A percentile compares a stretch with the other conserved stretches of the same genome.
These are phyloP conservation scores for Phallusia fumigata DNA, from an alignment of 23 tunicate genomes.

Conservation along the genomic window DNA sequence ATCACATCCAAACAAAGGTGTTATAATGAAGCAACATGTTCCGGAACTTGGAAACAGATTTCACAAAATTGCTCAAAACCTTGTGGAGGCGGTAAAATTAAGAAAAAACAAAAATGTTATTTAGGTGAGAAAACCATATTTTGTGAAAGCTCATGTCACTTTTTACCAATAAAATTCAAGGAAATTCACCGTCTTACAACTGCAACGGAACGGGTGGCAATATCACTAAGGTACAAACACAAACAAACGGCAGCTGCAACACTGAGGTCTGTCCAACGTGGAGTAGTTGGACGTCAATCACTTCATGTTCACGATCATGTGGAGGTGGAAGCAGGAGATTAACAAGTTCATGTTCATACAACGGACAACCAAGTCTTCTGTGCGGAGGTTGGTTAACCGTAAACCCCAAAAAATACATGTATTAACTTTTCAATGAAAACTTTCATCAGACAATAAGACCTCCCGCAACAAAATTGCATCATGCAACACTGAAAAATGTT, in stretches of 20 bases:
- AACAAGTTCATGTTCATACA: constrained; percentile 1
- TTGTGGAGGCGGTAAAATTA: constrained; percentile 10
- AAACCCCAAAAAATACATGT: no score
- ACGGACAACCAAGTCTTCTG: background rate
- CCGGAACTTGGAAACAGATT: constrained; percentile 5
- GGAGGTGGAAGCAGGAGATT: background rate
- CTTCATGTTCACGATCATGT: constrained; percentile 15
- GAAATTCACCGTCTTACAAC: constrained; percentile 10
- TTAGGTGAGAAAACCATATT: background rate
- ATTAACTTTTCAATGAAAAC: no score
- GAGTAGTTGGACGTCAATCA: constrained; percentile 2
- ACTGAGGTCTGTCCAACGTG: constrained; percentile 23
- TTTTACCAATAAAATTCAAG: background rate
- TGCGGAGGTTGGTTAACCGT: constrained; percentile 14
- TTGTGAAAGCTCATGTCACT: background rate
- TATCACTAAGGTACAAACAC: background rate
- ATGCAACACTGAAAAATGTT: no score
- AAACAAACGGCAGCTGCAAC: constrained; percentile 1
- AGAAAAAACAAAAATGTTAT: background rate
- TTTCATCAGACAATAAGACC: no score
- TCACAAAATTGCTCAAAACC: background rate
- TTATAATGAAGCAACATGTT: constrained; percentile 12
- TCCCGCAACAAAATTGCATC: no score
- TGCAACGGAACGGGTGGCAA: constrained; percentile 16
- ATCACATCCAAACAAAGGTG: background rate